These are phyloP conservation scores for Listrodromus nycthemerus DNA, from an alignment of 2,888 invertebrate species.

Conservation along the genomic window DNA sequence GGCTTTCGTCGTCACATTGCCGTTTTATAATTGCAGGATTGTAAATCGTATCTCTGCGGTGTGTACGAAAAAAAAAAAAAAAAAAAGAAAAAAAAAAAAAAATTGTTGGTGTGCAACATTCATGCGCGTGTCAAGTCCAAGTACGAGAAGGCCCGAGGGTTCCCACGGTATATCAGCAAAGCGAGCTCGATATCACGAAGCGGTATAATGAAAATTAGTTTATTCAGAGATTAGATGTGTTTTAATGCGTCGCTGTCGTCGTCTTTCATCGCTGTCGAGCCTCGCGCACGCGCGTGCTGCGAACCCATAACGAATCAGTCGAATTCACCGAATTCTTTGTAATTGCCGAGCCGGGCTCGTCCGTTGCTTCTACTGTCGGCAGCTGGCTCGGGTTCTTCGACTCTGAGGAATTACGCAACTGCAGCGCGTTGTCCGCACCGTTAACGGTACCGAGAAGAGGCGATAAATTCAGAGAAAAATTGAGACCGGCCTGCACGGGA, in stretches of 20 bases:
- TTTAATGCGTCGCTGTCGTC: constrained; percentile 34
- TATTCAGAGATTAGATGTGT: constrained; percentile 56
- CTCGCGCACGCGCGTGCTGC: neutral
- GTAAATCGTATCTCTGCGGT: constrained; percentile 3
- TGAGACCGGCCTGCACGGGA: neutral
- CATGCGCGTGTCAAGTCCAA: neutral
- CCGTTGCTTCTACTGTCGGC: constrained; percentile 11
- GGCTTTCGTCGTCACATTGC: neutral
- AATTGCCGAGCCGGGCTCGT: constrained; percentile 27
- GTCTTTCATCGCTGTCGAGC: constrained; percentile 8
- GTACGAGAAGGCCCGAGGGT: constrained; percentile 1
- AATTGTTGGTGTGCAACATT: neutral
- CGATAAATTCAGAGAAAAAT: constrained; percentile 16
- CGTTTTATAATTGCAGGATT: constrained; percentile 3
- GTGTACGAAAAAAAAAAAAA: neutral
- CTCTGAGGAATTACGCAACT: constrained; percentile 38
- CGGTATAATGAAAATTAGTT: constrained; percentile 53
- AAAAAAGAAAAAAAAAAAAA: neutral
- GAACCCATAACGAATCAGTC: neutral
- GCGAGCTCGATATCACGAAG: constrained; percentile 23
- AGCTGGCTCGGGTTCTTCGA: constrained; percentile 62
- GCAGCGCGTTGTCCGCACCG: constrained; percentile 13
- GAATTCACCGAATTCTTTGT: constrained; percentile 44
- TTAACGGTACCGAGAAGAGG: constrained; percentile 23
- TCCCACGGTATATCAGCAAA: constrained; percentile 41